Conservation (phyloP, 2,888 invertebrate species). For the Coenonympha arcania region DNA sequence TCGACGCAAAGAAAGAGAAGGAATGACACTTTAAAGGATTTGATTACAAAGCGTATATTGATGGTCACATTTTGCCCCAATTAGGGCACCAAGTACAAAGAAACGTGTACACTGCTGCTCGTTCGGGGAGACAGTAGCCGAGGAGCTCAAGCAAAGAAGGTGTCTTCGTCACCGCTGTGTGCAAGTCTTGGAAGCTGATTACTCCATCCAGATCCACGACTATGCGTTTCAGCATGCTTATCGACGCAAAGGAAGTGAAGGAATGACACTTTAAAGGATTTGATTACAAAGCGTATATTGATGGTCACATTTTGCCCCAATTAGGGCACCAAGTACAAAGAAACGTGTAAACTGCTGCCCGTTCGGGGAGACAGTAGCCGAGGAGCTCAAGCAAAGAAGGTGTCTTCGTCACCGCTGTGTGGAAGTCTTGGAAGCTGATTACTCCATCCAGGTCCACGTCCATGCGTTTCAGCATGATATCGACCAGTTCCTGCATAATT, state of each 20-base stretch:
- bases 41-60: too few species aligned
- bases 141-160: conserved; percentile 81
- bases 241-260: too few species aligned
- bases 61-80: conserved; percentile 37
- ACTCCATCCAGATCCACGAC: conserved; percentile 83
- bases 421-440: conserved; percentile 80
- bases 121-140: conserved; percentile 81
- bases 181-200: conserved; percentile 80
- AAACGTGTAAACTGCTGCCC: conserved; percentile 62
- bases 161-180: conserved; percentile 74
- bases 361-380: conserved; percentile 81
- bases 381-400: conserved; percentile 80
- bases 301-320: conserved; percentile 57
- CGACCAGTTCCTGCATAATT: conserved; percentile 85
- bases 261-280: too few species aligned
- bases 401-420: conserved; percentile 74
- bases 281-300: too few species aligned
- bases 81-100: conserved; percentile 61
- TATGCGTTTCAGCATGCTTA: conserved; percentile 80
- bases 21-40: too few species aligned
- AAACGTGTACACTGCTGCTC: conserved; percentile 62
- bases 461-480: conserved; percentile 81
- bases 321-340: conserved; percentile 61
- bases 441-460: conserved; percentile 83
- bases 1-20: too few species aligned